Evolutionary conservation across 2,888 invertebrate species (phyloP), one percentile per base, ranked within the genome.

Genomic region (Platypus cylindrus): DNA sequence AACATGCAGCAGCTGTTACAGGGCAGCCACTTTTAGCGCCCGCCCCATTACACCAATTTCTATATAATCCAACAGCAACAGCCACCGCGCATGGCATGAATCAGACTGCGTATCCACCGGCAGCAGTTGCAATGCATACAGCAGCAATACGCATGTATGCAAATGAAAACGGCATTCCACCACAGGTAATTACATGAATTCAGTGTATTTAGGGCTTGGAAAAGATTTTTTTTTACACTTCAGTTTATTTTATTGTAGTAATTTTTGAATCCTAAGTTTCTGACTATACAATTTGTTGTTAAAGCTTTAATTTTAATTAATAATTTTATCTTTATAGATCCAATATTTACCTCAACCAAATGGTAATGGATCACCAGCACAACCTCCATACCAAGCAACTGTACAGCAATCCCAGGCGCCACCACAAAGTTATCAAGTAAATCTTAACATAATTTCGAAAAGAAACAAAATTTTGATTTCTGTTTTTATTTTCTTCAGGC

Each of bases 11-110:
- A 15, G 80, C 72, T 13, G 76, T 76, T 41, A 84, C 85, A 23
- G 89, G 89, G 0, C 87, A 85, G 59, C 87, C 89, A 3, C 66
- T 90, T 38, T 62, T 89, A 50, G 82, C 87, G 24, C 79, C 85
- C 14, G 81, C 78, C 13, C 82, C 85, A 8, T 66, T 86, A 55
- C 79, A 75, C 54, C 78, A 69, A 31, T 59, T 59, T 41, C 55
- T 60, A 18, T 60, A 60, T 32, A 56, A 55, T 32, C 58, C 59
- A 8, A 52, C 53, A 14, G 34, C 41, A 8, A 35, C 38, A 5
- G 33, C 33, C 5, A 31, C 30, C 2, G 42, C 42, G 9, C 40
- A 40, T 30, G 53, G 50, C 13, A 51, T 59, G 42, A 54, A 61
- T 27, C 55, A 62, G 34, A 59, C 63, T 14, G 59, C 36, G 54